Evolutionary conservation across 2,113 vertebrate genomes (phyloP).

Genomic region (Xerus inauris): DNA sequence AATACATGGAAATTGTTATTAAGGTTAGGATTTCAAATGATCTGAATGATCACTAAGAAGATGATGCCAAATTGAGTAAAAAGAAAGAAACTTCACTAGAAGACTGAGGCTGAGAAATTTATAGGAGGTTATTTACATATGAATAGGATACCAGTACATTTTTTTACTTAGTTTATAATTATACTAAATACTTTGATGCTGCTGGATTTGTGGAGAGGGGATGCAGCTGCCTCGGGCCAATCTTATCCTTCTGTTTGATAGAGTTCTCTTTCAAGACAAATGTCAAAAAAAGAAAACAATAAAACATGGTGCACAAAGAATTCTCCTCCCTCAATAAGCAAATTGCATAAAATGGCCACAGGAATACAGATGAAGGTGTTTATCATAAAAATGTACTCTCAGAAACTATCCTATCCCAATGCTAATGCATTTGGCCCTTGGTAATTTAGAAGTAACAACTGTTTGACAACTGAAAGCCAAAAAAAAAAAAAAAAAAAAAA

Average conservation of each 20-base stretch:
- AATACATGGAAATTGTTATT: background rate
- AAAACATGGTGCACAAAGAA: background rate
- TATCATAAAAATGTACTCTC: background rate
- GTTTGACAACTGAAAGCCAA: background rate
- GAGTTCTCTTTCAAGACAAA: background rate
- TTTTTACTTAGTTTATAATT: background rate
- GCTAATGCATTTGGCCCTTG: background rate
- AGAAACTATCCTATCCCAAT: background rate
- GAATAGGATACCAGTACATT: background rate
- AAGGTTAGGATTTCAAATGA: background rate
- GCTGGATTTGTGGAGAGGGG: background rate
- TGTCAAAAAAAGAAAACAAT: background rate
- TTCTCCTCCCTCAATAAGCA: background rate
- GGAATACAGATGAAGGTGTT: background rate
- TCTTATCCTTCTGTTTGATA: background rate
- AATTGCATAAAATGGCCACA: background rate
- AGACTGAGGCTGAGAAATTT: background rate
- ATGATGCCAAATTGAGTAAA: background rate
- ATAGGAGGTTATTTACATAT: background rate
- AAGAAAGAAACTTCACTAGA: background rate
- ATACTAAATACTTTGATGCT: background rate
- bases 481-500: background rate
- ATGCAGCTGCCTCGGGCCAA: background rate
- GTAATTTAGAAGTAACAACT: background rate
- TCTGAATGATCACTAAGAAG: background rate